Base-by-base conservation (phyloP, 2,113 vertebrate species). In the Etheostoma spectabile region DNA sequence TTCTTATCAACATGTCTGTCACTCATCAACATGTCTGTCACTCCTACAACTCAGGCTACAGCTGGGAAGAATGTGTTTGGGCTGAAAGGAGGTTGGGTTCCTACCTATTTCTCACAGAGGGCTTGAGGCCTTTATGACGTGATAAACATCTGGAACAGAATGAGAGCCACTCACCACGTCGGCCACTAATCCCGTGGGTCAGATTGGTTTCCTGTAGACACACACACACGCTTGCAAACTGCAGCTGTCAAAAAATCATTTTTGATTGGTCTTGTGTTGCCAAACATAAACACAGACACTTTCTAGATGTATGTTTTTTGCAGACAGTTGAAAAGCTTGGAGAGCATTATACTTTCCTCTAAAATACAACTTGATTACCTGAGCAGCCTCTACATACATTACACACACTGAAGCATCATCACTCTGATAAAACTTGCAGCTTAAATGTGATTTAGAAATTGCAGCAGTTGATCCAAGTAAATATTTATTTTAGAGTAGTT, bases 131-230 rank as follows among this genome's bases (percentile, higher is more conserved):
- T 90, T 89, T 88, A 89, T 91, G 87, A 91, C 35, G 72, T 86
- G 90, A 92, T 88, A 91, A 93, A 94, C 91, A 93, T 93, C 88
- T 92, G 92, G 85, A 92, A 86, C 87, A 87, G 86, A 79, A 89
- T 69, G 57, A 87, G 68, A 86, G 77, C 85, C 83, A 83, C 87
- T 91, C 71, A 87, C 69, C 85, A 87, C 82, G 87, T 90, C 82
- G 18, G 83, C 86, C 79, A 69, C 85, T 93, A 89, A 93, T 94
- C 91, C 90, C 60, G 4, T 13, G 82, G 91, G 88, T 89, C 89
- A 85, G 71, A 86, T 86, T 75, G 53, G 77, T 86, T 93, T 90
- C 87, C 88, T 86, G 73, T 72, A 60, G 69, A 85, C 62, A 11
- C 38, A 11, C 38, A 74, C 79, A 60, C 71, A 74, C 5, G 24